Base-by-base conservation (phyloP, 2,888 invertebrate genomes). In the Heterodera filipjevi region DNA sequence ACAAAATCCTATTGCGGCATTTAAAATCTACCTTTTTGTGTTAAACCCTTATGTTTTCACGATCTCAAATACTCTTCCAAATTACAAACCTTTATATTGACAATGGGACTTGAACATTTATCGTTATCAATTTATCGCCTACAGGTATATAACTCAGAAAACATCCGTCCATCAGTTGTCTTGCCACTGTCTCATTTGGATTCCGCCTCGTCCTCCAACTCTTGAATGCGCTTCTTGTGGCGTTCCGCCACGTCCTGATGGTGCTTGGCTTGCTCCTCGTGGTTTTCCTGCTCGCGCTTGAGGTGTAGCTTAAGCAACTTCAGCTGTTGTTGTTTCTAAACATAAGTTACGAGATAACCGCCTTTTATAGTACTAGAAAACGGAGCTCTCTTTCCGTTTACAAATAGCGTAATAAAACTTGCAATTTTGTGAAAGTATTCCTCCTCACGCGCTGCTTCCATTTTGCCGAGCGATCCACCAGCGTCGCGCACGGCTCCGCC, bases 271-370 rank as follows among this genome's bases (percentile, higher is more conserved):
- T 68, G 68, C 32, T 70, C 59, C 77, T 85, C 85, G 79, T 85
- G 85, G 76, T 84, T 82, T 59, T 85, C 84, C n/a, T 82, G 74
- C 76, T 85, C 84, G 32, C 81, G 79, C 32, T 78, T 76, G 35
- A 84, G 46, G 66, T 84, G 84, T 1, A 71, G 79, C 78, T 82
- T 82, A 8, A 85, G 77, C 70, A 74, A 75, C 49, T 84, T 81
- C n/a, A 84, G 77, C 72, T 84, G 84, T 49, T 82, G 77, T 88
- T 91, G 92, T 94, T 95, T 94, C 95, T 95, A 90, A 30, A 86
- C 83, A 3, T n/a, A n/a, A n/a, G n/a, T n/a, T n/a, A n/a, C n/a
- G n/a, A n/a, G n/a, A n/a, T n/a, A n/a, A n/a, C n/a, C n/a, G n/a
- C n/a, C n/a, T n/a, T n/a, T n/a, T n/a, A n/a, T n/a, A n/a, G n/a